Percentiles rank a stretch among this genome's conserved stretches.
These are phyloP conservation scores for Eucriotettix oculatus DNA, from an alignment of 2,888 invertebrate genomes.

Conservation along the genomic window DNA sequence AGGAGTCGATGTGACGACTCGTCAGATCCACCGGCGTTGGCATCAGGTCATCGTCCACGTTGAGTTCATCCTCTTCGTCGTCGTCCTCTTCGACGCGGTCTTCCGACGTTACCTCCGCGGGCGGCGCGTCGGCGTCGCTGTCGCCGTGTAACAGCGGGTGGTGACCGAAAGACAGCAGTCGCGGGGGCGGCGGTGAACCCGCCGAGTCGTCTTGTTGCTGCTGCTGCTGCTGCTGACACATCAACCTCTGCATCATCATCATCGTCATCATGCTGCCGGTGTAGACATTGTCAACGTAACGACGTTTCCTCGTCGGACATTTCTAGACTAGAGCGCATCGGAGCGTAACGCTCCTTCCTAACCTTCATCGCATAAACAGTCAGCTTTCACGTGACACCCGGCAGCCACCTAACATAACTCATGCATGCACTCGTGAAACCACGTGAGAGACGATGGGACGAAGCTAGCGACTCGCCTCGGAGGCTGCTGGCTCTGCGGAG, in stretches of 20 bases:
- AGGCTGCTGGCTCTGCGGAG: not conserved
- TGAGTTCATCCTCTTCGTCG: slow-evolving; percentile 10
- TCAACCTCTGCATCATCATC: slow-evolving; percentile 11
- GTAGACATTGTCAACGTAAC: not conserved
- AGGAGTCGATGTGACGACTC: slow-evolving; percentile 5
- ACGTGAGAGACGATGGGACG: too few relatives aligned
- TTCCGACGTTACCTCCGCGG: slow-evolving; percentile 2
- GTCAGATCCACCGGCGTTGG: slow-evolving; percentile 13
- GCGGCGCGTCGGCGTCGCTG: not conserved
- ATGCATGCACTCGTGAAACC: too few relatives aligned
- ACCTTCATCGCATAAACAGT: too few relatives aligned
- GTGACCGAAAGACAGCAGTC: slow-evolving; percentile 4
- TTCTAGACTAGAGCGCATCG: not conserved
- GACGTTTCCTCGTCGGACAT: not conserved
- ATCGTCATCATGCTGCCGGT: slow-evolving; percentile 10
- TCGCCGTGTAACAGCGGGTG: not conserved
- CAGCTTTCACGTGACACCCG: too few relatives aligned
- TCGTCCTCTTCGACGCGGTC: slow-evolving; percentile 8
- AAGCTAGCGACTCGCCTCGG: too few relatives aligned
- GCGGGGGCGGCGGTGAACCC: slow-evolving; percentile 1
- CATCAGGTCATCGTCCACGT: slow-evolving; percentile 8
- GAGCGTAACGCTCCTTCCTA: too few relatives aligned
- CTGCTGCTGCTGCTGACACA: slow-evolving; percentile 7
- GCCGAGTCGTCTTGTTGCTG: not conserved
- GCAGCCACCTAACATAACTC: too few relatives aligned